Evolutionary conservation across 2,113 vertebrate genomes (phyloP), one percentile per base, ranked within the genome.

Genomic region (Balaeniceps rex): DNA sequence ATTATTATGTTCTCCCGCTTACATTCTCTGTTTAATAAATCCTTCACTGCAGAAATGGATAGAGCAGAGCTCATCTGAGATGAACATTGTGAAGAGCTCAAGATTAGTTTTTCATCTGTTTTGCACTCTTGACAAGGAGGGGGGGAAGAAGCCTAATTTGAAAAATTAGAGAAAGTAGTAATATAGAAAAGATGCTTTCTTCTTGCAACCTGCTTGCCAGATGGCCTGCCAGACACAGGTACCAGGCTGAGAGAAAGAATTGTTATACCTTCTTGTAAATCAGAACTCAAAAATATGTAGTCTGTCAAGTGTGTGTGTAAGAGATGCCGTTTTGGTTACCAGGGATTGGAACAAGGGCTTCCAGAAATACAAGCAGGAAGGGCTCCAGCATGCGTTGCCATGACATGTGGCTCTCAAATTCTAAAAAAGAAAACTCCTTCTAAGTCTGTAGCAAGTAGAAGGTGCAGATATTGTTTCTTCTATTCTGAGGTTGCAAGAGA

Each of bases 1-100:
- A 44, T 98, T 97, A 97, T 92, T 90, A 49, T 81, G 52, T 90
- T 93, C 57, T 95, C 54, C 83, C 70, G 69, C 86, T 96, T 97
- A 90, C 51, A 79, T 77, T 96, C 83, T 72, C 80, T 63, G 54
- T 66, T 95, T 93, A 93, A 94, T 94, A 91, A 96, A 93, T 94
- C 71, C 94, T 97, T 94, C 72, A 75, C 82, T 88, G 72, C 24
- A 80, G 91, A 96, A 95, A 95, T 75, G 57, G 88, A 87, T 40
- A 68, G 52, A 71, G 52, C 16, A 72, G 76, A 79, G 38, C 46
- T 91, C 52, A 49, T 84, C 58, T 55, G 75, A 92, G 87, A 85
- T 5, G 38, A 94, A 65, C 23, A 38, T 33, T 7, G 7, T 81
- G 68, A 94, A 93, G 93, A 58, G 29, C 36, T 64, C 91, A 60